Evolutionary conservation across 2,113 vertebrate genomes (phyloP), one percentile per base, ranked within the genome.

Genomic region (Entelurus aequoreus): DNA sequence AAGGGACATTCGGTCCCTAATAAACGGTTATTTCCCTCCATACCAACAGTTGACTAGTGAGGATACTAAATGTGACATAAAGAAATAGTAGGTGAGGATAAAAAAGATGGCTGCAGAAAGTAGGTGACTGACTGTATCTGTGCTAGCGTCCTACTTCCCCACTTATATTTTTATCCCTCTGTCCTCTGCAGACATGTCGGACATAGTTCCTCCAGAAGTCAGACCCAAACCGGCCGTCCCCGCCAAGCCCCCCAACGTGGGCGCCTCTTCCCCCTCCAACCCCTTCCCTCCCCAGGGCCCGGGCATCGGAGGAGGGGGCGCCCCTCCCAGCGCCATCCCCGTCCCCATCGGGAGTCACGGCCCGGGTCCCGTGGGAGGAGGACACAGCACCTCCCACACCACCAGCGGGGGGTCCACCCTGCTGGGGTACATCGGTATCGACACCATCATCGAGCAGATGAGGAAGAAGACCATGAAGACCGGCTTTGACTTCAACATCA

Each of bases 401-500:
- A 55, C 81, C 28, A 11, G 69, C 0, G 84, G 85, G 6, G 89
- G 91, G 62, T 92, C 90, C 19, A 75, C 88, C 35, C 78, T 98
- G 75, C 87, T 98, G 81, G 96, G 96, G 38, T 98, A 98, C 83
- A 93, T 98, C 0, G 95, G 96, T 8, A 97, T 98, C 0, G 96
- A 98, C 86, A 95, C 94, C 75, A 98, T 98, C 80, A 98, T 98
- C 0, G 96, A 98, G 78, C 96, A 98, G 84, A 98, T 98, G 96
- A 93, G 95, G 61, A 96, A 93, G 92, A 98, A 98, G 82, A 98
- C 96, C 44, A 97, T 98, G 96, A 98, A 98, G 91, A 94, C 95
- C 0, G 95, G 96, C n/a, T 98, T 98, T 0, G 96, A 98, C 85
- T 98, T 98, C 84, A 98, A 98, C 83, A 93, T 98, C 88, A 98